Evolutionary conservation across 2,113 vertebrate species (phyloP).

Genomic region (Lagopus muta): DNA sequence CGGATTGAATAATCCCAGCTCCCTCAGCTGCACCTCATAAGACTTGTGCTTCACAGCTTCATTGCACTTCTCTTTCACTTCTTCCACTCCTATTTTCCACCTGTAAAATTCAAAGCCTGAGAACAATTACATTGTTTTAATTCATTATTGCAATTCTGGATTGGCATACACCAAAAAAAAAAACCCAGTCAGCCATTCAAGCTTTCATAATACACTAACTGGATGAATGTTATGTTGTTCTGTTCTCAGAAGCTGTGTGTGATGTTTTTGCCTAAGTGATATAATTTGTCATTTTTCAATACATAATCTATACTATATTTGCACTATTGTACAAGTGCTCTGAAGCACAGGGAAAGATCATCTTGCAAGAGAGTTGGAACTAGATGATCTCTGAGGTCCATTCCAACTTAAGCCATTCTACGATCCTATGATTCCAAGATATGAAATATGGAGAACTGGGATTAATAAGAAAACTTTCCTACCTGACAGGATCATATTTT

Average conservation of each 20-base stretch:
- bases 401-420: not conserved
- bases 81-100: not conserved
- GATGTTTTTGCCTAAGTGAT: not conserved
- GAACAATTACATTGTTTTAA: not conserved
- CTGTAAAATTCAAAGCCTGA: not conserved
- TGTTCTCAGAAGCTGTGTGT: not conserved
- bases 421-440: too few relatives aligned
- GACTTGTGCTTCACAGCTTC: too few relatives aligned
- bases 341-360: not conserved
- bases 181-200: not conserved
- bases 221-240: not conserved
- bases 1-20: too few relatives aligned
- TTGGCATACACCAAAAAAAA: not conserved
- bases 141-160: not conserved
- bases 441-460: not conserved
- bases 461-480: constrained; percentile 7
- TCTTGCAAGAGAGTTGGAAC: not conserved
- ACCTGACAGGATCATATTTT: not conserved
- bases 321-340: not conserved
- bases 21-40: too few relatives aligned
- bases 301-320: not conserved
- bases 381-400: not conserved
- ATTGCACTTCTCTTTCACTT: not conserved
- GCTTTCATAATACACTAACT: not conserved
- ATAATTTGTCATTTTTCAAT: not conserved